phyloP scores from a whole-genome alignment of 2,888 invertebrate species.

The Hecatera dysodea region DNA sequence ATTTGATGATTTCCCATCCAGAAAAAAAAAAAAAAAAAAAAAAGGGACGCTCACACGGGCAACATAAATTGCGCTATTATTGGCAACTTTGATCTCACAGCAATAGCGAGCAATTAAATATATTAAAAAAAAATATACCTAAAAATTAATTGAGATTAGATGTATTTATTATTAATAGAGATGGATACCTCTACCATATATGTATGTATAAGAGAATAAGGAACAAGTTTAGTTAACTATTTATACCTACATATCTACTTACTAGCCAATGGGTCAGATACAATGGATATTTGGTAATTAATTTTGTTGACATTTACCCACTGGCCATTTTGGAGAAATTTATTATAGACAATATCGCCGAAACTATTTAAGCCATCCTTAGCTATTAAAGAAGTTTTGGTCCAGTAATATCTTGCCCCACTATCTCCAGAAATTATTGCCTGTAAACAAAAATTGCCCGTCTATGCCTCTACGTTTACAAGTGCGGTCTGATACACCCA shows the following conservation, averaged over 20 bases:
- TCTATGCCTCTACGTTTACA: constrained; percentile 19
- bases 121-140: background rate
- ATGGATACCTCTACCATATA: background rate
- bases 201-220: background rate
- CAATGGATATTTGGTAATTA: no score
- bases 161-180: background rate
- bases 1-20: no score
- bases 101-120: background rate
- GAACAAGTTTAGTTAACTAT: no score
- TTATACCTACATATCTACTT: no score
- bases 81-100: background rate
- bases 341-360: background rate
- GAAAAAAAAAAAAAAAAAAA: no score
- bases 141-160: background rate
- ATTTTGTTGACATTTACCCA: no score
- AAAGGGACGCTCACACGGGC: constrained; percentile 14
- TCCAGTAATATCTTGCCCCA: background rate
- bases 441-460: background rate
- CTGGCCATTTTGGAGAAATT: background rate
- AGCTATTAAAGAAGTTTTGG: background rate
- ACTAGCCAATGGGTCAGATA: no score
- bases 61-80: constrained; percentile 15
- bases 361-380: background rate
- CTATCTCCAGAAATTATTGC: background rate
- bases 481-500: constrained; percentile 58